phyloP scores from a whole-genome alignment of 2,797 vertebrate species.

The Scolopax rusticola region DNA sequence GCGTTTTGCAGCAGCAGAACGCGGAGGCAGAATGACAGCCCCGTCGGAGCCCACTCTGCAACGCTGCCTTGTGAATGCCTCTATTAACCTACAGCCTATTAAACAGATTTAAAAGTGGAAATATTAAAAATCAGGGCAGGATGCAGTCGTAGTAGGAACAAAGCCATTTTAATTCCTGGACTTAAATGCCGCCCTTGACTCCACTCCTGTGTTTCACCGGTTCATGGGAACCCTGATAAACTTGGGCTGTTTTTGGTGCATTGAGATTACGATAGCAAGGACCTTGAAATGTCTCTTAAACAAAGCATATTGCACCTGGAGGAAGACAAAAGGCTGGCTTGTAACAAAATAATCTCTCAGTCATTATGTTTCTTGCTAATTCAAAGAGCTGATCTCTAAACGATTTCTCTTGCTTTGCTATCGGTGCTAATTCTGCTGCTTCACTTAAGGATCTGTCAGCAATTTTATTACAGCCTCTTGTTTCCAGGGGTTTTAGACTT shows the following conservation, averaged over 20 bases:
- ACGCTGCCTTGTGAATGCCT: fast-evolving
- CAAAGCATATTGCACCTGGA: slow-evolving; percentile 54
- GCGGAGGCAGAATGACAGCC: fast-evolving
- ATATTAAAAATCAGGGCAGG: neutral
- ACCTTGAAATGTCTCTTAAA: slow-evolving; percentile 58
- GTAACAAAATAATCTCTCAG: slow-evolving; percentile 20
- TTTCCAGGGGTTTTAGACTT: slow-evolving; percentile 44
- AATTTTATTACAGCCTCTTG: slow-evolving; percentile 22
- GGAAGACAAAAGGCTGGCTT: slow-evolving; percentile 37
- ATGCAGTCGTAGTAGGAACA: neutral
- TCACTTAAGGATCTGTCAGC: slow-evolving; percentile 25
- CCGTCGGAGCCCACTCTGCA: fast-evolving
- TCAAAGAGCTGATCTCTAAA: slow-evolving; percentile 10
- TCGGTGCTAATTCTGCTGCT: neutral
- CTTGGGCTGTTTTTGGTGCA: slow-evolving; percentile 46
- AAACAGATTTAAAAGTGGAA: neutral
- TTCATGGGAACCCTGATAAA: slow-evolving; percentile 61
- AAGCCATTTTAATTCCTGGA: neutral
- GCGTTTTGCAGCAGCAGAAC: neutral
- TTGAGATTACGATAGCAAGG: slow-evolving; percentile 20
- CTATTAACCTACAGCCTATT: fast-evolving
- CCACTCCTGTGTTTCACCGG: neutral
- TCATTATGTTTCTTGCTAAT: neutral
- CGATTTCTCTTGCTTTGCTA: slow-evolving; percentile 10
- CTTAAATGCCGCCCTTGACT: neutral